Percentiles rank a stretch among this genome's conserved stretches.
Evolutionary conservation across 2,888 invertebrate genomes (phyloP).

Genomic region (Apodemia hepburni): DNA sequence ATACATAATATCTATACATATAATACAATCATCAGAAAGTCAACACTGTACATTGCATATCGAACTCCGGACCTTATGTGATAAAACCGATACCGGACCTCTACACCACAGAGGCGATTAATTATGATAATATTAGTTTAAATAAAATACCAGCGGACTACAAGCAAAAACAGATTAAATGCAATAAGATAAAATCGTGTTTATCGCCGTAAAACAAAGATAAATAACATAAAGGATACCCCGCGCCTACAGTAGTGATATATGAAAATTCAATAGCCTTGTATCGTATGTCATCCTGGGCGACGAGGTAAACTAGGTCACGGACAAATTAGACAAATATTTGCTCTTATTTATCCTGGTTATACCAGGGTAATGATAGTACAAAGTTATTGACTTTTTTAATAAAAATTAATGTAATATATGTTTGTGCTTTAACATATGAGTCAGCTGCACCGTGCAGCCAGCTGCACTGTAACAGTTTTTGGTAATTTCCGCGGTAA

Average conservation of each 20-base stretch:
- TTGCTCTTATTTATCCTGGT: slow-evolving; percentile 32
- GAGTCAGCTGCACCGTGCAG: too few species aligned
- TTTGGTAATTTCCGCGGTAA: too few species aligned
- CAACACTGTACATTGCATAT: too few species aligned
- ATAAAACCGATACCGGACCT: too few species aligned
- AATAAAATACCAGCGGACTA: neutral
- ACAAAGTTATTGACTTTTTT: neutral
- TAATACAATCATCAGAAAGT: too few species aligned
- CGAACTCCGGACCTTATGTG: too few species aligned
- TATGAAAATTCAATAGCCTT: slow-evolving; percentile 15
- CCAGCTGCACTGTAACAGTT: too few species aligned
- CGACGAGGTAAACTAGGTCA: slow-evolving; percentile 43
- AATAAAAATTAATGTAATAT: too few species aligned
- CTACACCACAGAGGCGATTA: too few species aligned
- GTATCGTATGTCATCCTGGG: slow-evolving; percentile 9
- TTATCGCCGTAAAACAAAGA: neutral
- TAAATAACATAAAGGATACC: slow-evolving; percentile 5
- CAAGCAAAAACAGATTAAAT: neutral
- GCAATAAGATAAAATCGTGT: slow-evolving; percentile 8
- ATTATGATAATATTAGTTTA: neutral
- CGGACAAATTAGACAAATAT: slow-evolving; percentile 50
- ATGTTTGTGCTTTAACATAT: too few species aligned
- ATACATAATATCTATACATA: too few species aligned
- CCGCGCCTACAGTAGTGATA: neutral
- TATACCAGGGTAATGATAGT: neutral